Percentiles rank a stretch among this genome's conserved stretches.
phyloP scores from a whole-genome alignment of 2,113 vertebrate species.

The Colossoma macropomum region DNA sequence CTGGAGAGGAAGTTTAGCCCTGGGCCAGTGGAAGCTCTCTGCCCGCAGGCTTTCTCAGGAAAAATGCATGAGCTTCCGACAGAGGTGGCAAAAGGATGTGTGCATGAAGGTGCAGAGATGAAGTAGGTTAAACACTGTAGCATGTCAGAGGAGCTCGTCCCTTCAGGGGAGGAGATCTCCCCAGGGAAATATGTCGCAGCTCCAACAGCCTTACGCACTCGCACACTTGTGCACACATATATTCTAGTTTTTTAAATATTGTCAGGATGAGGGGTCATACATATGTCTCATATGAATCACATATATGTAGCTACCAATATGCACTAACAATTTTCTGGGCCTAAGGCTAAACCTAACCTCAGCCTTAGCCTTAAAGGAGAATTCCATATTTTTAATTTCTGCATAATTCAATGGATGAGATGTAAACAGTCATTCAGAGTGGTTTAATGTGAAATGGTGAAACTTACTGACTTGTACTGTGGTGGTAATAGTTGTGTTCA shows the following conservation, averaged over 20 bases:
- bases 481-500: too few species aligned
- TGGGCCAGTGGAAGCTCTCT: slow-evolving; percentile 33
- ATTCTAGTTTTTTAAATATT: too few species aligned
- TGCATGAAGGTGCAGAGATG: slow-evolving; percentile 3
- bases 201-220: slow-evolving; percentile 26
- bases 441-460: too few species aligned
- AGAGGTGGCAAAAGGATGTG: neutral
- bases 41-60: slow-evolving; percentile 22
- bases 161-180: slow-evolving; percentile 11
- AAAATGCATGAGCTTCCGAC: slow-evolving; percentile 9
- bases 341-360: too few species aligned
- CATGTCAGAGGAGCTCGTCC: slow-evolving; percentile 6
- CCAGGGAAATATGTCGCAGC: slow-evolving; percentile 23
- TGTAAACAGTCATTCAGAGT: too few species aligned
- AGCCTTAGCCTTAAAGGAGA: too few species aligned
- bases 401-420: too few species aligned
- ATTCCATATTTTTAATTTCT: too few species aligned
- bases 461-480: too few species aligned
- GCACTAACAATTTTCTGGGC: too few species aligned
- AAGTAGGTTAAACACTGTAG: slow-evolving; percentile 47
- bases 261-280: too few species aligned
- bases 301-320: too few species aligned
- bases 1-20: slow-evolving; percentile 27
- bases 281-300: neutral
- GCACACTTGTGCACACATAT: neutral